Base-by-base conservation (phyloP, 2,113 vertebrate species). In the Mormoops blainvillei region DNA sequence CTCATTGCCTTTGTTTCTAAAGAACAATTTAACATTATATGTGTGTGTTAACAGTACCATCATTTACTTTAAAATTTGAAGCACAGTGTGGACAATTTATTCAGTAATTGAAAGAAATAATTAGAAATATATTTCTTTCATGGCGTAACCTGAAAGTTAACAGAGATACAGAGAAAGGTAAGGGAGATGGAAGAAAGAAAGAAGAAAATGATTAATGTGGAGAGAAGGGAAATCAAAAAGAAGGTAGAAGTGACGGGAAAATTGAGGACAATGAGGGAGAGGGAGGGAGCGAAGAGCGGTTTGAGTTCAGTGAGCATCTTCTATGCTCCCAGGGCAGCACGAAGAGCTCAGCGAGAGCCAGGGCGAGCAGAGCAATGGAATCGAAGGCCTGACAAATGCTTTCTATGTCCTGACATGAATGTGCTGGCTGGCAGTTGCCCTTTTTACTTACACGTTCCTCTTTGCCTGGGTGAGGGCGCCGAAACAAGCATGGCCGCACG, bases 1-100 rank as follows among this genome's bases (percentile, higher is more conserved):
- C 96, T 85, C 68, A 74, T 91, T 77, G 43, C 15, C 38, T 84
- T 96, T 86, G 22, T 89, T 87, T 87, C 43, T 81, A 63, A 71
- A 89, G 38, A 88, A 87, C 24, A 92, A 26, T 19, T 33, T 68
- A 58, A 56, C 16, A 43, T 58, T 56, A 13, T 67, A 3, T 73
- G 10, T 56, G 5, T 74, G 13, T 76, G 9, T 52, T 52, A 15
- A 7, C 2, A 87, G 52, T 20, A n/a, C 61, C 38, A 74, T 82
- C 6, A 85, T 96, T 85, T 84, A 89, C 52, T 85, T 97, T 71
- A 89, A 96, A 94, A 78, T 95, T 87, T 67, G 20, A 61, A 91
- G 41, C 52, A 73, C 50, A 85, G 9, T 76, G 48, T 45, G 88
- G 41, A 65, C 14, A 83, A 31, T 41, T 43, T 77, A 92, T 80